These are phyloP conservation scores for Drosophila nigricruria DNA, from an alignment of 2,888 invertebrate genomes.

Conservation along the genomic window DNA sequence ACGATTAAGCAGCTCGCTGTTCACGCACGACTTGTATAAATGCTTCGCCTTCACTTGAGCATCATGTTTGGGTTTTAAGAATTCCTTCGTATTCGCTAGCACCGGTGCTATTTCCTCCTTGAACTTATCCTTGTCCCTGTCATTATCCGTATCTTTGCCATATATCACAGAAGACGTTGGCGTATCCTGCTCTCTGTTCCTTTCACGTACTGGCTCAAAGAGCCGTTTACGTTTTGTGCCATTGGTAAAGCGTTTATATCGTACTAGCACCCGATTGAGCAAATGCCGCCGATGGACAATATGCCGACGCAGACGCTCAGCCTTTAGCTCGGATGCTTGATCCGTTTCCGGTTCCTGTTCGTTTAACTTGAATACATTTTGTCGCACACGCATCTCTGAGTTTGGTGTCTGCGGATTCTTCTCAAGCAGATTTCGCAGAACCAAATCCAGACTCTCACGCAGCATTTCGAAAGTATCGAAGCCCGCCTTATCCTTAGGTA, in stretches of 20 bases:
- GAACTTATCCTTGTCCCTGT: slow-evolving; percentile 25
- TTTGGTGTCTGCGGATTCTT: slow-evolving; percentile 67
- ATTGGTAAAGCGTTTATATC: slow-evolving; percentile 77
- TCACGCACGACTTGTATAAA: slow-evolving; percentile 95
- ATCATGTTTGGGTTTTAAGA: slow-evolving; percentile 82
- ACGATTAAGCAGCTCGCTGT: slow-evolving; percentile 90
- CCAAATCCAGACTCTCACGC: slow-evolving; percentile 91
- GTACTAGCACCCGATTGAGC: slow-evolving; percentile 70
- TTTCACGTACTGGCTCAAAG: slow-evolving; percentile 59
- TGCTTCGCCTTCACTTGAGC: slow-evolving; percentile 93
- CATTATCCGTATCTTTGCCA: slow-evolving; percentile 32
- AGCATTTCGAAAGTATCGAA: slow-evolving; percentile 96
- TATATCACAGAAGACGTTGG: slow-evolving; percentile 11
- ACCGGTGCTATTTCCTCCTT: slow-evolving; percentile 15
- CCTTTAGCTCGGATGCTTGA: slow-evolving; percentile 56
- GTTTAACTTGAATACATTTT: slow-evolving; percentile 58
- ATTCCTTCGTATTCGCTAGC: slow-evolving; percentile 36
- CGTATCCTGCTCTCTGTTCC: slow-evolving; percentile 53
- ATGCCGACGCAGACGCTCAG: slow-evolving; percentile 67
- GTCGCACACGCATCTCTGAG: slow-evolving; percentile 41
- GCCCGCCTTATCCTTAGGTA: slow-evolving; percentile 94
- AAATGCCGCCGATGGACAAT: slow-evolving; percentile 75
- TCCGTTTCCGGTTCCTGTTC: slow-evolving; percentile 54
- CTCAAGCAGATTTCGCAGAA: slow-evolving; percentile 89
- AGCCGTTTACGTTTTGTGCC: slow-evolving; percentile 75